phyloP scores from a whole-genome alignment of 2,797 vertebrate genomes.

The Anniella stebbinsi region DNA sequence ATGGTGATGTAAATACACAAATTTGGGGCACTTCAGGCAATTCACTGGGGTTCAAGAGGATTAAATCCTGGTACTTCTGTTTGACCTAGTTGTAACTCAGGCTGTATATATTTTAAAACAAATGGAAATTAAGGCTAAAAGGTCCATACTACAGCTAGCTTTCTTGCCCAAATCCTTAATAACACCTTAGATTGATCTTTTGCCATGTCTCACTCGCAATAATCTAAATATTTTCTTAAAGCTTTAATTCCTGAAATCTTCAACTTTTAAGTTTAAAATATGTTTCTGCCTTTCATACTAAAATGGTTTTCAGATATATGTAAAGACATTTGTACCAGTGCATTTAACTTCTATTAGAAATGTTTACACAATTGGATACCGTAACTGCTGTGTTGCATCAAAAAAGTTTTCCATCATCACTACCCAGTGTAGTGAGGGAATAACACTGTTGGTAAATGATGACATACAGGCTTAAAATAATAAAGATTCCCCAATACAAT shows the following conservation, averaged over 20 bases:
- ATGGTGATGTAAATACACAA: background rate
- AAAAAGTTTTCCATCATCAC: background rate
- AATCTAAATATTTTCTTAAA: background rate
- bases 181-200: background rate
- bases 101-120: constrained; percentile 1
- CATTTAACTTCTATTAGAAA: background rate
- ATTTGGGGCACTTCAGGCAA: background rate
- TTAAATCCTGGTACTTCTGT: constrained; percentile 7
- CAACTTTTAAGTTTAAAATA: background rate
- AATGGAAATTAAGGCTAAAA: background rate
- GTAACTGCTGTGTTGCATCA: background rate
- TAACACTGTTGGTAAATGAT: background rate
- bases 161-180: constrained; percentile 13
- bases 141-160: background rate
- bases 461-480: background rate
- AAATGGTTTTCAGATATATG: background rate
- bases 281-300: background rate
- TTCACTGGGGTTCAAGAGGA: background rate
- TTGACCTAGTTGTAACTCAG: background rate
- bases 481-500: background rate
- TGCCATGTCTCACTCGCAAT: background rate
- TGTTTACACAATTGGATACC: background rate
- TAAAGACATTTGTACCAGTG: background rate
- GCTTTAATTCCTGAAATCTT: background rate
- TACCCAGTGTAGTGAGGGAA: background rate